Conservation (phyloP, 2,797 vertebrate genomes). For the Sparus aurata region DNA sequence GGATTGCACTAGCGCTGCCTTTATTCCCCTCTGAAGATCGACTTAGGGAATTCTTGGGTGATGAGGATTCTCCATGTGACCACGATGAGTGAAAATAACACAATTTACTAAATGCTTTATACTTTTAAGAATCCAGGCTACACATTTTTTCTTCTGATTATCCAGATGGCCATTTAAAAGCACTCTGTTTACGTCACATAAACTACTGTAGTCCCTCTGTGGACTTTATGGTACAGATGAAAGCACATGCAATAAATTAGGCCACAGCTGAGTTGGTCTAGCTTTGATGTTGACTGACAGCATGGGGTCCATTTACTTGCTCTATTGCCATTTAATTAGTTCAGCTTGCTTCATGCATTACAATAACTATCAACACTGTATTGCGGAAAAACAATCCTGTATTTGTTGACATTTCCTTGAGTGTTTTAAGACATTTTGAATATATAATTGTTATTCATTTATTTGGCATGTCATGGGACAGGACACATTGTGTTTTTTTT, state of each 20-base stretch:
- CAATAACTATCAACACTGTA: background rate
- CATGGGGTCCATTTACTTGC: background rate
- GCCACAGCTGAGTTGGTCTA: conserved; percentile 2
- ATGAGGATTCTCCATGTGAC: conserved; percentile 18
- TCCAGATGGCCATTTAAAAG: conserved; percentile 15
- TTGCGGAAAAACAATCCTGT: background rate
- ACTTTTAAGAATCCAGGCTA: background rate
- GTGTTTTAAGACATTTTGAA: background rate
- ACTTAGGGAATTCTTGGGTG: conserved; percentile 28
- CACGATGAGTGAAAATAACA: conserved; percentile 6
- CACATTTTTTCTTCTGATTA: background rate
- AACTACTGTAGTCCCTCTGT: background rate
- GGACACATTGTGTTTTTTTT: background rate
- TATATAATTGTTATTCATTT: background rate
- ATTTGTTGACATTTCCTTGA: background rate
- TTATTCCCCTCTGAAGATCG: conserved; percentile 38
- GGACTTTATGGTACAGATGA: conserved; percentile 2
- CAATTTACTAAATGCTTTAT: background rate
- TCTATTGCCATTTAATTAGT: background rate
- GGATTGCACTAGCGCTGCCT: conserved; percentile 19
- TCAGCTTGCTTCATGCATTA: background rate
- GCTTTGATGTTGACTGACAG: conserved; percentile 8
- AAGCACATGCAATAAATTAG: background rate
- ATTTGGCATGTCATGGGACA: background rate
- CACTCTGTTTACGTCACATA: background rate